Conservation (phyloP, 2,113 vertebrate genomes). For the Lynx canadensis region DNA sequence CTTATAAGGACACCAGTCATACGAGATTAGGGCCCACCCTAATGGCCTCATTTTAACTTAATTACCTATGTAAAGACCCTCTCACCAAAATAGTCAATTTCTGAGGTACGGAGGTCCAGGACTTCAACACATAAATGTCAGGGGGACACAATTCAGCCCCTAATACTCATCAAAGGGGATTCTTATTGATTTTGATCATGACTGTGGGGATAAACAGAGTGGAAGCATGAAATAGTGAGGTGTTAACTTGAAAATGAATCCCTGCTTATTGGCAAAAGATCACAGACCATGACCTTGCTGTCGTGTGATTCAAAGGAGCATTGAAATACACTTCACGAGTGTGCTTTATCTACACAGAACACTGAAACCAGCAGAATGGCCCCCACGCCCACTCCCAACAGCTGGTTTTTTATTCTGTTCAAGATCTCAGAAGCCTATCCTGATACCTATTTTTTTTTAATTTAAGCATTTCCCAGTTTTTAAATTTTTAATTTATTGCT, state of each 20-base stretch:
- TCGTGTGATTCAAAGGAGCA: accelerated
- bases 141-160: not conserved
- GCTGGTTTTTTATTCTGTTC: not conserved
- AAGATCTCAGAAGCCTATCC: not conserved
- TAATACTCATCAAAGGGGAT: not conserved
- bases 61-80: not conserved
- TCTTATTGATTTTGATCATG: conserved; percentile 1
- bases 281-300: not conserved
- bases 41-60: not conserved
- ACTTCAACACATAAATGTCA: not conserved
- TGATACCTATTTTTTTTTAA: not conserved
- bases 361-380: not conserved
- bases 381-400: not conserved
- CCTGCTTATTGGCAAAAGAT: not conserved
- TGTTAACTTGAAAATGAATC: not conserved
- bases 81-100: not conserved
- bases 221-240: not conserved
- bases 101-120: not conserved
- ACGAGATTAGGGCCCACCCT: not conserved
- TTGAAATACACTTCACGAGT: not conserved
- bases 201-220: not conserved
- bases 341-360: not conserved
- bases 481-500: not conserved
- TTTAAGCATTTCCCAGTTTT: not conserved
- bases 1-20: not conserved